Percentiles rank a stretch among this genome's conserved stretches.
These are phyloP conservation scores for Calephelis nemesis DNA, from an alignment of 1,140 invertebrate species.

Conservation along the genomic window DNA sequence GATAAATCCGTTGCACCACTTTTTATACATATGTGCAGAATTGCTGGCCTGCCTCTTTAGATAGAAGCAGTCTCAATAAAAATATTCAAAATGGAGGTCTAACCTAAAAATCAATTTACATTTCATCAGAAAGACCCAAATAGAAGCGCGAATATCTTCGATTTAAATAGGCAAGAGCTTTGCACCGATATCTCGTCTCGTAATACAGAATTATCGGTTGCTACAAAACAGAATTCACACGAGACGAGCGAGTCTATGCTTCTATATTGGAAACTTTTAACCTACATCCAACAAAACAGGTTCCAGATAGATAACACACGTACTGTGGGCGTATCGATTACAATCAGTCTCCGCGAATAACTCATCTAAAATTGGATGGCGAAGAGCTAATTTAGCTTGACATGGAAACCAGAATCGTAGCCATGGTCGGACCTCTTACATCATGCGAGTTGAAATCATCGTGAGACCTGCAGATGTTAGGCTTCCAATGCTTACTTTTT, in stretches of 20 bases:
- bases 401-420: background rate
- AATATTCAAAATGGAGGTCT: too few relatives aligned
- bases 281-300: conserved; percentile 18
- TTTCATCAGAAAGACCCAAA: too few relatives aligned
- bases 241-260: background rate
- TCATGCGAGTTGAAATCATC: conserved; percentile 16
- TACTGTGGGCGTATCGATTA: conserved; percentile 13
- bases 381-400: conserved; percentile 10
- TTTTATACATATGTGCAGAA: too few relatives aligned
- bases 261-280: conserved; percentile 2
- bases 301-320: conserved; percentile 10
- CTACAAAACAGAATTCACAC: background rate
- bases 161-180: too few relatives aligned
- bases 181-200: too few relatives aligned
- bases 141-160: too few relatives aligned
- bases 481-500: too few relatives aligned
- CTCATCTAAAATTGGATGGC: background rate
- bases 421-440: conserved; percentile 16
- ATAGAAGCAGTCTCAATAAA: too few relatives aligned
- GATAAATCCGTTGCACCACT: too few relatives aligned
- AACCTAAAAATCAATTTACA: too few relatives aligned
- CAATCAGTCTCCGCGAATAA: background rate
- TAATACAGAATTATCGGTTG: background rate
- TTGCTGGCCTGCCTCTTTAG: too few relatives aligned
- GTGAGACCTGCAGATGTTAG: background rate